These are phyloP conservation scores for Thelaira solivaga DNA, from an alignment of 2,888 invertebrate species.

Conservation along the genomic window DNA sequence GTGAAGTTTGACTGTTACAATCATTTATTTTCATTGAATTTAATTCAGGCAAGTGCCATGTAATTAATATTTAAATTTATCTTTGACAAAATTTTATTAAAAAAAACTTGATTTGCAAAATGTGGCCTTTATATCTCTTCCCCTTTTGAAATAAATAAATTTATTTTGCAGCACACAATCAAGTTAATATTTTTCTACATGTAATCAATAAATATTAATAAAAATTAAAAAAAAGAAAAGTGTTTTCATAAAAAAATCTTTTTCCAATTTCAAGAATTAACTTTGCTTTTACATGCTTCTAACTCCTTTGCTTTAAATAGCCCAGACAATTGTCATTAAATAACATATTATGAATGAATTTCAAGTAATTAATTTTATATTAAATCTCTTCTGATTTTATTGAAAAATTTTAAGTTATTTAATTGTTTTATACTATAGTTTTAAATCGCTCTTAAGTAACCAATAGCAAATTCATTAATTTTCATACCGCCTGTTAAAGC, in stretches of 20 bases:
- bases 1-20: slow-evolving; percentile 9
- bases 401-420: neutral
- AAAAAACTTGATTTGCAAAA: neutral
- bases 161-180: no score
- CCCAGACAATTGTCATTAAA: neutral
- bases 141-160: no score
- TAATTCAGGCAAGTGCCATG: slow-evolving; percentile 34
- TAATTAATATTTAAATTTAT: slow-evolving; percentile 30
- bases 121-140: no score
- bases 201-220: no score
- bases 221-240: no score
- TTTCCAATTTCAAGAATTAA: neutral
- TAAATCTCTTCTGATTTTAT: neutral
- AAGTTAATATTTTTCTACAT: no score
- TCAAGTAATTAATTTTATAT: slow-evolving; percentile 6
- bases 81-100: neutral
- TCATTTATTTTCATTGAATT: slow-evolving; percentile 47
- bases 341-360: neutral
- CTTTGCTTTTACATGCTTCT: no score
- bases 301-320: neutral
- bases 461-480: slow-evolving; percentile 43
- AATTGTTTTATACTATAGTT: neutral
- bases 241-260: neutral
- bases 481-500: slow-evolving; percentile 14
- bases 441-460: slow-evolving; percentile 14